A percentile compares a stretch with the other conserved stretches of the same genome.
Conservation (phyloP, 92 coral and sea anemone species). For the Epizoanthus illoricatus region DNA sequence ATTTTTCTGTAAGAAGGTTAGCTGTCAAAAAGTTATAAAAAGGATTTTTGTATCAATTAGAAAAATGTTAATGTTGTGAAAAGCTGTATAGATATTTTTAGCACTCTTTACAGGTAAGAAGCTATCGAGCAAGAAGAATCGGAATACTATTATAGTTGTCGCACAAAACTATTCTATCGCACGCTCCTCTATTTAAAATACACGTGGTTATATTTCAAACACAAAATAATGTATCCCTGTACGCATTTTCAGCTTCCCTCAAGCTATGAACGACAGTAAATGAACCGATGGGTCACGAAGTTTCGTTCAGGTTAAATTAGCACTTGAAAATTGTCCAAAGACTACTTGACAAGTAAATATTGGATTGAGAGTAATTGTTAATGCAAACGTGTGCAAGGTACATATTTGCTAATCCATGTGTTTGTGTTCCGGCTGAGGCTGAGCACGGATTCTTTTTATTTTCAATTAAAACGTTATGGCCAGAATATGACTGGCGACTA, state of each 20-base stretch:
- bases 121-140: no score
- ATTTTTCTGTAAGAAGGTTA: no score
- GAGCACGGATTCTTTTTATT: neutral
- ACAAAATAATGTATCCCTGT: neutral
- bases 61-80: no score
- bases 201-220: conserved; percentile 26
- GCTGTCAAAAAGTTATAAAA: no score
- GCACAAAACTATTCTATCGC: no score
- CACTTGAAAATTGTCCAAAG: conserved; percentile 22
- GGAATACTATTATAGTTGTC: no score
- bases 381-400: conserved; percentile 18
- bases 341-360: conserved; percentile 12
- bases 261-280: conserved; percentile 14
- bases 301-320: conserved; percentile 5
- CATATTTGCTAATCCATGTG: neutral
- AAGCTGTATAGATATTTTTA: no score
- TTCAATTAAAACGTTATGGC: neutral
- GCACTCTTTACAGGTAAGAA: no score
- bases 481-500: no score
- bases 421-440: neutral
- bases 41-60: no score
- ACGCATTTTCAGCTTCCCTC: conserved; percentile 16
- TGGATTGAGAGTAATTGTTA: conserved; percentile 8
- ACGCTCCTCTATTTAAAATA: neutral
- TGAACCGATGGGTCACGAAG: neutral